Evolutionary conservation across 2,888 invertebrate genomes (phyloP).

Genomic region (Amiota mariae): DNA sequence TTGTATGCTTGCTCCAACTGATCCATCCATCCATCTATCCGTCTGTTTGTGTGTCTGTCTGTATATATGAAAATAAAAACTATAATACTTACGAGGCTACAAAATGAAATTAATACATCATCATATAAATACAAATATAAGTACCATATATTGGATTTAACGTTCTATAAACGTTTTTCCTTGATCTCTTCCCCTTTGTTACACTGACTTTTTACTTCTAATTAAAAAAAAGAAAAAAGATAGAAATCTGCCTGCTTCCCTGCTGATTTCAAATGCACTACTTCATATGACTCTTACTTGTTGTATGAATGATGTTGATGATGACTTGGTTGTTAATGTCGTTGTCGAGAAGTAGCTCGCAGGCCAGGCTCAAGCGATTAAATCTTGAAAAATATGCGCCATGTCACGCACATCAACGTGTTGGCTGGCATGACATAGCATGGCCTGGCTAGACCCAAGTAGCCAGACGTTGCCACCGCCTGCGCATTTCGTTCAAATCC

Average conservation of each 20-base stretch:
- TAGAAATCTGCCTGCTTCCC: constrained; percentile 22
- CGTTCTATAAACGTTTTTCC: no score
- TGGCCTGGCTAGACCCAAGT: background rate
- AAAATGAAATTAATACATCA: constrained; percentile 19
- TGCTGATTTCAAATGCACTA: constrained; percentile 23
- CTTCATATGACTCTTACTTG: background rate
- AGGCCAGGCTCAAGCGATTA: constrained; percentile 1
- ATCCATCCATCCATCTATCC: no score
- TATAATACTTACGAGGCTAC: background rate
- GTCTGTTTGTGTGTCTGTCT: no score
- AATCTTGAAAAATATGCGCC: constrained; percentile 28
- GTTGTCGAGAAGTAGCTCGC: no score
- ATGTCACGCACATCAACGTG: constrained; percentile 23
- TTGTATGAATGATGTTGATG: no score
- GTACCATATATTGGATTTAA: background rate
- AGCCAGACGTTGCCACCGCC: background rate
- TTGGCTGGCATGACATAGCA: background rate
- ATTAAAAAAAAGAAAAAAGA: constrained; percentile 47
- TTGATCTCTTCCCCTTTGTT: no score
- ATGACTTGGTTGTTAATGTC: no score
- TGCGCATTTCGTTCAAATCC: background rate
- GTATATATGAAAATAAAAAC: background rate
- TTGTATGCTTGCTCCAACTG: no score
- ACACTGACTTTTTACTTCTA: constrained; percentile 28
- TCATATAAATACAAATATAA: background rate